These are phyloP conservation scores for Cryptocheilus praepositus DNA, from an alignment of 2,888 invertebrate species.

Conservation along the genomic window DNA sequence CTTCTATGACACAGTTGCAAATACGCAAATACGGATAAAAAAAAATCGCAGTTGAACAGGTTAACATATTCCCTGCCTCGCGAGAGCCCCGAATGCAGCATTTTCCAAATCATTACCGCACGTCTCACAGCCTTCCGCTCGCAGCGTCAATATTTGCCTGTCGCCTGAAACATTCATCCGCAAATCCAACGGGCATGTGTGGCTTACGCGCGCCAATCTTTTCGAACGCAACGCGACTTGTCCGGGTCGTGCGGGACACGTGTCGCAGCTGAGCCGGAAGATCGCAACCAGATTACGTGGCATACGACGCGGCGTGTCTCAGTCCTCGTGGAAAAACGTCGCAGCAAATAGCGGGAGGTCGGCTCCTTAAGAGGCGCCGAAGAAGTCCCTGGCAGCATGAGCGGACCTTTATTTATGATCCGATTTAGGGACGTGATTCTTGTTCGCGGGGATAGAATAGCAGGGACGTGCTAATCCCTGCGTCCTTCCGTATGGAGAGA, in stretches of 20 bases:
- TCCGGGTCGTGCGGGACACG: not conserved
- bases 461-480: conserved; percentile 40
- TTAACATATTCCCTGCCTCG: too few species aligned
- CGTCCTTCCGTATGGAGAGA: conserved; percentile 18
- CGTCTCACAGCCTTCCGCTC: too few species aligned
- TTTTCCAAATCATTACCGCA: too few species aligned
- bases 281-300: conserved; percentile 18
- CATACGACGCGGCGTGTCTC: conserved; percentile 22
- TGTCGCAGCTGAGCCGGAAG: conserved; percentile 8
- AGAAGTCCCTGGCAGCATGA: not conserved
- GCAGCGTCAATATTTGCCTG: too few species aligned
- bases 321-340: not conserved
- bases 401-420: conserved; percentile 46
- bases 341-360: conserved; percentile 16
- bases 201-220: not conserved
- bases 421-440: conserved; percentile 48
- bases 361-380: not conserved
- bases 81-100: too few species aligned
- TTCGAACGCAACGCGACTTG: not conserved
- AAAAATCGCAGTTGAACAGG: too few species aligned
- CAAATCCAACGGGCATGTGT: too few species aligned
- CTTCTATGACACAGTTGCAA: too few species aligned
- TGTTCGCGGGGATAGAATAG: conserved; percentile 37
- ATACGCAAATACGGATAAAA: too few species aligned
- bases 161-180: too few species aligned